Evolutionary conservation across 2,797 vertebrate species (phyloP).

Genomic region (Molossus alvarezi): DNA sequence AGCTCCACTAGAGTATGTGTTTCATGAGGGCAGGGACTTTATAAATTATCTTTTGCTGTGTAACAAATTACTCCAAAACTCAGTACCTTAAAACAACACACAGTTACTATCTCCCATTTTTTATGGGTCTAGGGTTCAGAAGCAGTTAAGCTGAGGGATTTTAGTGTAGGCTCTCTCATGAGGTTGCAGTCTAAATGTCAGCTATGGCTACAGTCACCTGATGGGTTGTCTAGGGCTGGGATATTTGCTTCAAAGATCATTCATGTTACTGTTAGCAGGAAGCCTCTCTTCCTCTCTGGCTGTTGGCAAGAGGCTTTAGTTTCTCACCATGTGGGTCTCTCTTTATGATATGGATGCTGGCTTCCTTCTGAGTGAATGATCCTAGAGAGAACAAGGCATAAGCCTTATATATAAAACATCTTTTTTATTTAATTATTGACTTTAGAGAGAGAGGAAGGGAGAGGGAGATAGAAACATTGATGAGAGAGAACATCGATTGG

Average conservation of each 20-base stretch:
- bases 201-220: conserved; percentile 1
- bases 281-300: conserved; percentile 1
- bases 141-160: conserved; percentile 28
- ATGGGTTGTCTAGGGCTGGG: conserved; percentile 28
- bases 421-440: not conserved
- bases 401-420: not conserved
- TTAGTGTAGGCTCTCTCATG: not conserved
- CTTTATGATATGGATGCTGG: conserved; percentile 10
- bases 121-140: conserved; percentile 34
- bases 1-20: not conserved
- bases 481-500: no score
- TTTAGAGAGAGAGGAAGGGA: no score
- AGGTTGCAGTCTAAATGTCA: not conserved
- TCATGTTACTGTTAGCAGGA: conserved; percentile 16
- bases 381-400: conserved; percentile 23
- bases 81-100: not conserved
- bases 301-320: not conserved
- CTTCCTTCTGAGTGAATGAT: conserved; percentile 65
- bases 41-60: conserved; percentile 26
- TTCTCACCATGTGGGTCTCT: not conserved
- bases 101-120: not conserved
- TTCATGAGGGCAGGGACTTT: not conserved
- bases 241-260: conserved; percentile 50
- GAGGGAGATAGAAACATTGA: no score
- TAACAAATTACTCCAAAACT: conserved; percentile 30